Base-by-base conservation (phyloP, 2,113 vertebrate genomes). In the Callaeas wilsoni region DNA sequence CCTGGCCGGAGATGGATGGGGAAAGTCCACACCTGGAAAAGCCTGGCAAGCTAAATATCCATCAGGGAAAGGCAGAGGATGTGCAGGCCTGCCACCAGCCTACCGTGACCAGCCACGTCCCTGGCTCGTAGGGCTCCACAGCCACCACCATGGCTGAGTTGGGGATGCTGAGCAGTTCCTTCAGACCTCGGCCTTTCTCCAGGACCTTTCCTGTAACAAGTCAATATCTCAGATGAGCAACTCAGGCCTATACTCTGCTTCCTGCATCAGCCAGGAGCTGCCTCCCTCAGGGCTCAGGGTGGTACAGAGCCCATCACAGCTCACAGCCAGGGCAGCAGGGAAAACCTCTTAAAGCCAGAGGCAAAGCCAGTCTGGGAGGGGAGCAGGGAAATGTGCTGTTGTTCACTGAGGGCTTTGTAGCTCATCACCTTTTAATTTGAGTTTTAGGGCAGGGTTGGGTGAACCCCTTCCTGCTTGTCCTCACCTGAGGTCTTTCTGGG, bases 81-180 rank as follows among this genome's bases (percentile, higher is more conserved):
- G 6, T 11, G 19, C 8, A 3, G 23, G 4, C 25, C n/a, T 78
- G 47, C 27, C 67, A 17, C 27, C 46, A 69, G 49, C 96, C 64
- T 97, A 99, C 99, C 98, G 98, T 99, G 88, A 99, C 96, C 50
- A 92, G 98, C 99, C 99, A 99, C 1, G 91, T 95, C 76, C 99
- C 99, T 4, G 99, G 98, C 88, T 97, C 96, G 12, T 98, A 98
- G 65, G 98, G 98, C 94, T 99, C 99, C 56, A 99, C 76, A 11
- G 98, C 98, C 89, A 99, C 98, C 26, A 99, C 98, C 73, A 97
- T 69, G 82, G 99, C 99, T 0, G 99, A 99, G 97, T 99, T 99
- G 30, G 99, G 99, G 94, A 99, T 99, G 95, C 96, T 98, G 87
- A 99, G 94, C 50, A 99, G 98, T 44, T 99, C 98, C 39, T 97